Evolutionary conservation across 2,797 vertebrate genomes (phyloP), one percentile per base, ranked within the genome.

Genomic region (Eutrigla gurnardus): DNA sequence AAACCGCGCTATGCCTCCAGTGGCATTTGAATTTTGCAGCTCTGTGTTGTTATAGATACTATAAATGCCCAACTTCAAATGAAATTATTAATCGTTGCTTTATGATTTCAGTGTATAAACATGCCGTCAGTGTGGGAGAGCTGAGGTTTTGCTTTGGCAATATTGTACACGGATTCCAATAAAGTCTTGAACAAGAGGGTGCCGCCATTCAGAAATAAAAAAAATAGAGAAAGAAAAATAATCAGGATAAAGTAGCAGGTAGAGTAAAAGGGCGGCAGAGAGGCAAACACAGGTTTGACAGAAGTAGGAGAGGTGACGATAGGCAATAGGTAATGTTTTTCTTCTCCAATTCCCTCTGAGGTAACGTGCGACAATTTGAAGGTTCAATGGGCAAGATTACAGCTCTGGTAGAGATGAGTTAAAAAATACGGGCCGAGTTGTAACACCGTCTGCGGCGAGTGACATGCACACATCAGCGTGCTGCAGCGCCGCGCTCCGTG

Each of bases 321-420:
- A 86, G 84, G 86, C 82, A 77, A 86, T 75, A 70, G 81, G 82
- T 86, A 72, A 79, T 88, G 83, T 90, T 92, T 89, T 90, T 89
- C 85, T 84, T 78, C 85, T 84, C 81, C 87, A 78, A 82, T 88
- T 92, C 86, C 72, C 79, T 86, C 77, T 88, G 82, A 86, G 86
- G 89, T 85, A 91, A 91, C 88, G 91, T 91, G 87, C 89, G 85
- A 90, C 91, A 93, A 91, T 93, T 92, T 91, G 88, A 93, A 88
- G 90, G 91, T 92, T 90, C 89, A 91, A 86, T 90, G 89, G 86
- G 78, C 87, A 89, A 89, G 86, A 91, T 92, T 90, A 89, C 88
- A 90, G 87, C 82, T 83, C 83, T 88, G 88, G 40, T 80, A 52
- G 79, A 90, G 85, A 89, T 88, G 89, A 88, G 89, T 90, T 88